Evolutionary conservation across 2,888 invertebrate genomes (phyloP).

Genomic region (Carabus problematicus): DNA sequence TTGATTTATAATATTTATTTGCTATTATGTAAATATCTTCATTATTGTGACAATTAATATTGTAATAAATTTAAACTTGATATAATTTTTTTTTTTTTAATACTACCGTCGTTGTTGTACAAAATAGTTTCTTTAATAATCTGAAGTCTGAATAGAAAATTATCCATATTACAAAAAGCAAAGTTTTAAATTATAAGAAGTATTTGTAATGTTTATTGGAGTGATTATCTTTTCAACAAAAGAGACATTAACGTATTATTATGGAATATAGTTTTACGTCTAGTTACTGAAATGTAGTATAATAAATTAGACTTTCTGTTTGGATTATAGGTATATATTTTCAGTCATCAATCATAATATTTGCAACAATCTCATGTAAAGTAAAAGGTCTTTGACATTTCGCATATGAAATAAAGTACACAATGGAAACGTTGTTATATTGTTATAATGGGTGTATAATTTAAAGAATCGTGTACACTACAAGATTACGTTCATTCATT

Average conservation of each 20-base stretch:
- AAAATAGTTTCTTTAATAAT: no score
- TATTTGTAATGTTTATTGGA: not conserved
- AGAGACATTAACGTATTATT: constrained; percentile 1
- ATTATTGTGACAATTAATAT: no score
- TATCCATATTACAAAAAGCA: no score
- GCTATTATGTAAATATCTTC: no score
- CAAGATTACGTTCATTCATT: constrained; percentile 28
- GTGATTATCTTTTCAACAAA: not conserved
- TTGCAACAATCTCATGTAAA: no score
- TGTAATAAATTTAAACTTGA: no score
- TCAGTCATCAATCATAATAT: no score
- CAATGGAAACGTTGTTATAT: not conserved
- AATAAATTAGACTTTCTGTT: not conserved
- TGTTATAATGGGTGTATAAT: constrained; percentile 26
- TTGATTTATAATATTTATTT: constrained; percentile 47
- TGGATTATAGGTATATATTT: constrained; percentile 3
- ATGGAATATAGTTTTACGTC: not conserved
- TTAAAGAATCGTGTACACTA: constrained; percentile 33
- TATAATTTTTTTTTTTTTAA: no score
- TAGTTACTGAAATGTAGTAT: not conserved
- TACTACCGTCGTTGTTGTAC: no score
- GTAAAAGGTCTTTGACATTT: no score
- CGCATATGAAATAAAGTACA: no score
- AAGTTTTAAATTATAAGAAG: not conserved
- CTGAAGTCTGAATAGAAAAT: no score